These are phyloP conservation scores for Laothoe populi DNA, from an alignment of 2,888 invertebrate genomes.

Conservation along the genomic window DNA sequence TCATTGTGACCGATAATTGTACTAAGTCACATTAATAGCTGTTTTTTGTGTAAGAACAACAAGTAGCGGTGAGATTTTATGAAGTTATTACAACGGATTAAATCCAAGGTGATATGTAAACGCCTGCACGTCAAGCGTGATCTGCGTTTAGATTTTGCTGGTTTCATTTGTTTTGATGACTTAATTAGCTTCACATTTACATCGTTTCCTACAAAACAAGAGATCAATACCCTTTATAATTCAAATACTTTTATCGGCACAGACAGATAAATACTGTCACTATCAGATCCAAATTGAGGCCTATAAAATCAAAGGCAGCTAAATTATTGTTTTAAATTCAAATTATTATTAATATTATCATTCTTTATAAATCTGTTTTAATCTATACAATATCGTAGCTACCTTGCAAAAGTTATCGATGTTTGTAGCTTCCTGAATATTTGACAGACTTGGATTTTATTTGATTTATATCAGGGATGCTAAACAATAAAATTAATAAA, in stretches of 20 bases:
- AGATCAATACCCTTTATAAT: not conserved
- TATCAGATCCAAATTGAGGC: too few species aligned
- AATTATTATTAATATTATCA: too few species aligned
- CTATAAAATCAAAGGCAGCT: too few species aligned
- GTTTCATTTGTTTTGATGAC: not conserved
- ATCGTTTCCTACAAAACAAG: not conserved
- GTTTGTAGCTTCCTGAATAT: too few species aligned
- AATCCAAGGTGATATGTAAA: slow-evolving; percentile 7
- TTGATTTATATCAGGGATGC: too few species aligned
- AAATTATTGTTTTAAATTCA: too few species aligned
- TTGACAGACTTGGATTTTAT: too few species aligned
- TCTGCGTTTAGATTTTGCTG: not conserved
- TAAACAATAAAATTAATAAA: not conserved
- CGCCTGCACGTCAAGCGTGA: not conserved
- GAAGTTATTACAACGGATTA: not conserved
- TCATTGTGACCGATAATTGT: slow-evolving; percentile 50
- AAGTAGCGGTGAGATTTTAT: slow-evolving; percentile 10
- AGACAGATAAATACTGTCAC: too few species aligned
- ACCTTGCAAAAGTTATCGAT: too few species aligned
- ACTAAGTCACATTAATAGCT: slow-evolving; percentile 17
- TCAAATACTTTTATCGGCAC: too few species aligned
- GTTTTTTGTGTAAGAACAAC: slow-evolving; percentile 14
- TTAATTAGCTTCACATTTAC: not conserved
- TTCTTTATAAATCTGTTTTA: too few species aligned
- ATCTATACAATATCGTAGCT: too few species aligned